A percentile compares a stretch with the other conserved stretches of the same genome.
Evolutionary conservation across 2,113 vertebrate genomes (phyloP).

Genomic region (Aegithalos caudatus): DNA sequence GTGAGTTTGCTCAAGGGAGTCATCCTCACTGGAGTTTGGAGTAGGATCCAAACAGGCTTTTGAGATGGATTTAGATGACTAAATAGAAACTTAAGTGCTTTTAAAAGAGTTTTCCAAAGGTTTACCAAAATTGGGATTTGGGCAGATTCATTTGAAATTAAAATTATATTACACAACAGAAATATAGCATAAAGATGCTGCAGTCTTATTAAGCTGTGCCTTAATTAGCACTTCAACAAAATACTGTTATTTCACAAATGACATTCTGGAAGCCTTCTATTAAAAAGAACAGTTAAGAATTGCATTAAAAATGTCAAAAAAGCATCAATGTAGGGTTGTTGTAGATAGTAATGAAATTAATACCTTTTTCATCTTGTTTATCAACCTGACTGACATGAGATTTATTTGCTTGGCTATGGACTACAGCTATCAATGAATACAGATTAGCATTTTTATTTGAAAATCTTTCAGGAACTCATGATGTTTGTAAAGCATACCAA

Average conservation of each 20-base stretch:
- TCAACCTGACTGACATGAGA: constrained; percentile 33
- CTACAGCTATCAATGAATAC: constrained; percentile 4
- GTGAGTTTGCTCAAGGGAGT: neutral
- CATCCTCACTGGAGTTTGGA: neutral
- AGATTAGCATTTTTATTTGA: constrained; percentile 25
- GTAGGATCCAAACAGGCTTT: neutral
- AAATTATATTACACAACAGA: neutral
- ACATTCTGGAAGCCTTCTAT: neutral
- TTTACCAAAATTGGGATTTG: neutral
- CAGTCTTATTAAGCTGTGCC: neutral
- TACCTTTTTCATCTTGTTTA: constrained; percentile 14
- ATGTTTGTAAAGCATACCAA: neutral
- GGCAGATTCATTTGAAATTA: neutral
- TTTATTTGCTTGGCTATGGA: constrained; percentile 43
- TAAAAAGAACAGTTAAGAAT: neutral
- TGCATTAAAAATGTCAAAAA: neutral
- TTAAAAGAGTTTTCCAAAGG: neutral
- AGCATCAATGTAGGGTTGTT: neutral
- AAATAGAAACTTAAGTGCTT: neutral
- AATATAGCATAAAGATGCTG: neutral
- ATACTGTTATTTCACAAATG: neutral
- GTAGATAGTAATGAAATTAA: neutral
- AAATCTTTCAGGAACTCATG: constrained; percentile 1
- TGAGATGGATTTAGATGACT: neutral
- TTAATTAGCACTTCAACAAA: neutral